Base-by-base conservation (phyloP, 2,888 invertebrate species). In the Trichopria drosophilae region DNA sequence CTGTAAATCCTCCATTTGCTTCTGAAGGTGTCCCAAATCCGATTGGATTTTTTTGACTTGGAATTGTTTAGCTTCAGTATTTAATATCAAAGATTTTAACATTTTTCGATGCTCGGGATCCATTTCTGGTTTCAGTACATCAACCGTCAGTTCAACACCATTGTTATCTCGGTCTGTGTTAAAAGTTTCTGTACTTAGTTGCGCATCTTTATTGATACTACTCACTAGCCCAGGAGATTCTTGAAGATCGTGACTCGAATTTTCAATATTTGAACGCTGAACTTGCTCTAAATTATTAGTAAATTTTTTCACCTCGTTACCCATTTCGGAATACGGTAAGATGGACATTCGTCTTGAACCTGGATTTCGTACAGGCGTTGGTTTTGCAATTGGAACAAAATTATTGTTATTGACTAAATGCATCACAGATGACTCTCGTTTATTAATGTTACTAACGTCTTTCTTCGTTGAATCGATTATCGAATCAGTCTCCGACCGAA, bases 1-100 rank as follows among this genome's bases (percentile, higher is more conserved):
- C 53, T 84, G 80, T 18, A 90, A 75, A 71, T 90, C 88, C 60
- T 84, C 83, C 3, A 89, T 79, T 68, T 87, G 85, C 56, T 84
- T 80, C 62, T 87, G 82, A 26, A 83, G 83, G 13, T 82, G 81
- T 49, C 83, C 82, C 37, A 87, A 81, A 71, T 87, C 86, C 54
- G 71, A 68, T 36, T 74, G 69, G 44, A 78, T 72, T 57, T 76
- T 72, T 9, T 72, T 72, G 2, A 77, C 71, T 51, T 75, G 68
- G 12, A 69, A 71, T 52, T 75, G 73, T 37, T 74, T 77, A 0
- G 68, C 70, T 48, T 76, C 75, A 15, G 68, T 72, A 36, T 67
- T 72, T 22, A 69, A 57, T 2, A 69, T 60, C 18, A 81, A 76
- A 12, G 79, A 75, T 74, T 82, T 82, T 4, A 77, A 40, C 18